Percentiles rank a stretch among this genome's conserved stretches.
Conservation (phyloP, 1,140 invertebrate genomes). For the Alviniconcha marisindica region DNA sequence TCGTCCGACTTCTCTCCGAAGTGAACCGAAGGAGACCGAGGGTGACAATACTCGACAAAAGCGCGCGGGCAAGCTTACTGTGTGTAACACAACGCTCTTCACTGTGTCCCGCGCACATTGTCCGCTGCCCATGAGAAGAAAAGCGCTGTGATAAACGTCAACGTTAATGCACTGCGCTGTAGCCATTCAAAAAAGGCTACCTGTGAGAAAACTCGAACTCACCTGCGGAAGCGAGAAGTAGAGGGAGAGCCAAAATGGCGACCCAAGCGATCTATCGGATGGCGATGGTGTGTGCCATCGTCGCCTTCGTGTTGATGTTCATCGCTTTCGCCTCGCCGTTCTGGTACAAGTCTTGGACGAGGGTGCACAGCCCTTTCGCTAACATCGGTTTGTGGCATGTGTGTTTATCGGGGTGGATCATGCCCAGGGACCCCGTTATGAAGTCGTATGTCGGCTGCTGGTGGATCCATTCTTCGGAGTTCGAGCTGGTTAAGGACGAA, state of each 20-base stretch:
- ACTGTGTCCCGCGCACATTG: too few species aligned
- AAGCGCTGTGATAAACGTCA: too few species aligned
- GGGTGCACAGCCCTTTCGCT: conserved; percentile 86
- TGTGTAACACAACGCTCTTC: too few species aligned
- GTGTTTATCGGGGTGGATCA: conserved; percentile 94
- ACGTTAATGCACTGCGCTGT: too few species aligned
- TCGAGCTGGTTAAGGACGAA: conserved; percentile 92
- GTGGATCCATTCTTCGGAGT: conserved; percentile 94
- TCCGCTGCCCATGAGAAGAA: too few species aligned
- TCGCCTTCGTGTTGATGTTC: conserved; percentile 79
- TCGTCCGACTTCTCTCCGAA: too few species aligned
- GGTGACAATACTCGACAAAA: too few species aligned
- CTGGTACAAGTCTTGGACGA: conserved; percentile 95
- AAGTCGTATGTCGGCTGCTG: conserved; percentile 95
- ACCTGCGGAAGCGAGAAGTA: not conserved
- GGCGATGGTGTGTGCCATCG: conserved; percentile 60
- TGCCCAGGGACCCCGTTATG: conserved; percentile 92
- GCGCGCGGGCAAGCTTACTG: too few species aligned
- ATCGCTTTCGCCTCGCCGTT: conserved; percentile 95
- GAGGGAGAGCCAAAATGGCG: conserved; percentile 49
- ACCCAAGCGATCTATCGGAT: conserved; percentile 56
- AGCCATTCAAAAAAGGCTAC: too few species aligned
- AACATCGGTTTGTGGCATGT: conserved; percentile 97
- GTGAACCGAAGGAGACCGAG: too few species aligned
- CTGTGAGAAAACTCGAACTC: too few species aligned